Base-by-base conservation (phyloP, 2,888 invertebrate genomes). In the Lithodes maja region DNA sequence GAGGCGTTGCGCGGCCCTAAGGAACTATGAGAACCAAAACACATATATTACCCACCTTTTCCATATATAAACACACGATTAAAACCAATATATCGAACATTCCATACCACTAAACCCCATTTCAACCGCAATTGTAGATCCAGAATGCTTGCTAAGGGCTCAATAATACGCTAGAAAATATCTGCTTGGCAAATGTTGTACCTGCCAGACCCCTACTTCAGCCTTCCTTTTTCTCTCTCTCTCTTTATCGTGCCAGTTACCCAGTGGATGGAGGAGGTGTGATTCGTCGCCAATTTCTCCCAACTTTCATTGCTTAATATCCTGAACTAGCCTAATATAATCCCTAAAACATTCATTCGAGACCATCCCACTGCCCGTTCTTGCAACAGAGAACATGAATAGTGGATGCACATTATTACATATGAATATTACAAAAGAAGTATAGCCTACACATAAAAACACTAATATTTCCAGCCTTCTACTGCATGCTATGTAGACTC, bases 241-340 rank as follows among this genome's bases (percentile, higher is more conserved):
- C 87, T 87, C 78, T 88, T 86, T 82, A 86, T 80, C 82, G 88
- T 88, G 85, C 85, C 88, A 88, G 88, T 88, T 88, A 81, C 88
- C 85, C 88, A 33, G 55, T 53, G 78, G 55, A 33, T 1, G 49
- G 61, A 12, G 3, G 74, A 33, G 88, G 79, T 3, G 33, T 71
- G 1, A 33, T 75, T 33, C 68, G 54, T 17, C 78, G 15, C 9
- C 5, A n/a, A 71, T 17, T 69, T 78, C 77, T 54, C 53, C 79
- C 17, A 15, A 33, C 61, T 71, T 49, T n/a, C 78, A 33, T 55
- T 87, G 54, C 33, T 79, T 54, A 33, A 33, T 78, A 79, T 83
- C 50, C 33, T 15, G 49, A 77, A 17, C 1, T 17, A 2, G 17
- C 2, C 9, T 12, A 2, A 12, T 17, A 17, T 9, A 77, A 3